Conservation (phyloP, 2,888 invertebrate genomes). For the Eurois occulta region DNA sequence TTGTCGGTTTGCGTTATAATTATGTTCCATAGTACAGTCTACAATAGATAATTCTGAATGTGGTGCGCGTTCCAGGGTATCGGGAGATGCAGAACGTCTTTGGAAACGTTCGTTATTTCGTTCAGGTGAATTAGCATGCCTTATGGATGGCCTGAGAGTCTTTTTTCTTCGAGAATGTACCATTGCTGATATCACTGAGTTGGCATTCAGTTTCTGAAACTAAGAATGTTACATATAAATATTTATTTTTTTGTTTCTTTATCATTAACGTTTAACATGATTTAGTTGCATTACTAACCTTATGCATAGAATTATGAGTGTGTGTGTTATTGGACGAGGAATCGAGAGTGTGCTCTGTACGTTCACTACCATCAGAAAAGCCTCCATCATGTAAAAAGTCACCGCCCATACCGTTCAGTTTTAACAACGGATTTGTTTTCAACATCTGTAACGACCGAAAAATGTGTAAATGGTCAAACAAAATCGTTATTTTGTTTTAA, state of each 20-base stretch:
- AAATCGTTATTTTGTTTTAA: neutral
- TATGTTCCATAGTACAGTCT: slow-evolving; percentile 82
- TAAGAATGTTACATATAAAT: slow-evolving; percentile 49
- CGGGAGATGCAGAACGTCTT: slow-evolving; percentile 85
- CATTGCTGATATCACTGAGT: slow-evolving; percentile 83
- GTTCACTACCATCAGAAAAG: slow-evolving; percentile 85
- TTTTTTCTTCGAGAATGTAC: slow-evolving; percentile 86
- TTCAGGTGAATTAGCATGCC: slow-evolving; percentile 78
- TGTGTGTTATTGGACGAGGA: slow-evolving; percentile 79
- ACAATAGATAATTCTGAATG: slow-evolving; percentile 88
- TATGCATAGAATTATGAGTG: slow-evolving; percentile 78
- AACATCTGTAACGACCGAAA: slow-evolving; percentile 77
- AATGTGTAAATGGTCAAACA: neutral
- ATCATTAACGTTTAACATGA: neutral
- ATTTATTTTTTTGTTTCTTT: slow-evolving; percentile 29
- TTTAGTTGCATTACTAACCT: slow-evolving; percentile 68
- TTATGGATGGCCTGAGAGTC: slow-evolving; percentile 78
- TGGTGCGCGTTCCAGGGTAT: slow-evolving; percentile 85
- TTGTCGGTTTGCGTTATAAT: slow-evolving; percentile 73
- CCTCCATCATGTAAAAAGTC: slow-evolving; percentile 82
- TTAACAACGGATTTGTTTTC: slow-evolving; percentile 86
- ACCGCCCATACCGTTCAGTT: slow-evolving; percentile 78
- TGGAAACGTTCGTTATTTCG: slow-evolving; percentile 80
- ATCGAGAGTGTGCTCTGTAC: slow-evolving; percentile 83
- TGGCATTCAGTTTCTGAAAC: slow-evolving; percentile 85